Base-by-base conservation (phyloP, 2,113 vertebrate species). In the Elanoides forficatus region DNA sequence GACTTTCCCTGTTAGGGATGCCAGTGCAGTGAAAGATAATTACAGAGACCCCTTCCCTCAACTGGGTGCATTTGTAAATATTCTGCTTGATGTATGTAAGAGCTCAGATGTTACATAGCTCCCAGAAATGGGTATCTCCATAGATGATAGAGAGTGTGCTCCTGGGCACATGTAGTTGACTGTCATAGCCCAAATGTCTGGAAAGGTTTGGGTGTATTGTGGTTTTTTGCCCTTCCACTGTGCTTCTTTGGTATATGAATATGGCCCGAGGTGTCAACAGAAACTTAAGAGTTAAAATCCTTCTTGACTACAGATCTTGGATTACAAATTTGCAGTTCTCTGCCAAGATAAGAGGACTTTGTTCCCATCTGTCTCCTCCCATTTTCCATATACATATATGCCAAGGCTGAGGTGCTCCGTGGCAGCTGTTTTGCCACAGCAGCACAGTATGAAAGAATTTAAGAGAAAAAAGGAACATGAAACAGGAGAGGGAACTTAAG, bases 11-110 rank as follows among this genome's bases (percentile, higher is more conserved):
- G 78, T 96, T 97, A 97, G 88, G 70, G 88, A 95, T 92, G 52
- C 81, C 48, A 63, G 92, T 97, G 95, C 98, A 97, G 92, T 86
- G 93, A 89, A 95, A 95, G 94, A 91, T 95, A 96, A 96, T 97
- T 95, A 97, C 76, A 90, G 72, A 96, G 93, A 73, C 6, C 91
- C 84, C 73, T 96, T 88, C 42, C 81, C 38, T 91, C 73, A 88
- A 22, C 34, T 60, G 48, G 11, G 6, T 79, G 42, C 74, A 81
- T 96, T 96, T 84, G 89, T 75, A 96, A 96, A 97, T 93, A 95
- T 81, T 95, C 66, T 79, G 29, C 72, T 86, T 94, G 86, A 96
- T 96, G 38, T 71, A 86, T 82, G 59, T 88, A 95, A 97, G 75
- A 75, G n/a, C 70, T 95, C 25, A 30, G 83, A 90, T 74, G 67